Base-by-base conservation (phyloP, 35 echinoderm and acorn worm genomes). In the Holothuria glaberrima region DNA sequence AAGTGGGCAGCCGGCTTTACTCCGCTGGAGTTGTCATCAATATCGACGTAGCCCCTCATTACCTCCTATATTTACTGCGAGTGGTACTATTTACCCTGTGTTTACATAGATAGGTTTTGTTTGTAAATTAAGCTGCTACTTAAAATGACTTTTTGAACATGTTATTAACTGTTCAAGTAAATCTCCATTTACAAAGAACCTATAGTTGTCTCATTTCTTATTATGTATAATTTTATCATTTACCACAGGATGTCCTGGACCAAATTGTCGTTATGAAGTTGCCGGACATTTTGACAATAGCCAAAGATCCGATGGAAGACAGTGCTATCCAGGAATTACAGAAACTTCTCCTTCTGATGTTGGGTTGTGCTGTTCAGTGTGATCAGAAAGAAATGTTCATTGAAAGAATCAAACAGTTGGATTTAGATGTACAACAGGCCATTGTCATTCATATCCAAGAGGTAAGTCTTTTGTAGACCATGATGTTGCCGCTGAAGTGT, bases 211-310 rank as follows among this genome's bases (percentile, higher is more conserved):
- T 17, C 16, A 14, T 0, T 9, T 14, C 16, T 54, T 2, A 54
- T 54, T 9, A 54, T 54, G 1, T 54, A 9, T 7, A 41, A 60
- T 20, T 89, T 48, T 89, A n/a, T 41, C 32, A 50, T 27, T 87
- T 28, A 59, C 21, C 21, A 68, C 18, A 96, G 97, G 97, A 99
- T 58, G 87, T 91, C 19, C 75, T 99, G 26, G 93, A 99, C n/a
- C 97, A 99, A 60, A 91, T 99, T 19, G 79, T 99, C 1, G 97
- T 99, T 83, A 99, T 99, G 97, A 95, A 93, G 75, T 78, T 99
- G 22, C 97, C 97, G 28, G 75, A 95, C 75, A 93, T 99, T 27
- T 63, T 99, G 59, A 88, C 84, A 12, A 91, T 99, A 24, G 91
- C 93, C 58, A 95, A 91, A 59, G 97, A 99, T 82, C 97, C 97